phyloP scores from a whole-genome alignment of 2,113 vertebrate genomes.

The Holacanthus passer region DNA sequence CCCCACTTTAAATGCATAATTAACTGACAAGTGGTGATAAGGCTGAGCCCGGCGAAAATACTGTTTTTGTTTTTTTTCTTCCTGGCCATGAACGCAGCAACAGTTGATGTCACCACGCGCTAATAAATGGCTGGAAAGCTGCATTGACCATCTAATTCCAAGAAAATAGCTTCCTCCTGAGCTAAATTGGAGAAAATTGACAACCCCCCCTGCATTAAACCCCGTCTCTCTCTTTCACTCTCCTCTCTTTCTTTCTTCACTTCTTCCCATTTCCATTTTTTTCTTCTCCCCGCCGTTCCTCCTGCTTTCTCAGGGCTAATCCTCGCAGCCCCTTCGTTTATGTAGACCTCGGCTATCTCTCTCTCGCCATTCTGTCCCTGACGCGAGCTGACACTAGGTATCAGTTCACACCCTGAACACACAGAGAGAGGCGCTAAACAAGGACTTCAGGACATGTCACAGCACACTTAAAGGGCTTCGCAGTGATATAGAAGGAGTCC shows the following conservation, averaged over 20 bases:
- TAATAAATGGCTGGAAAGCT: slow-evolving; percentile 58
- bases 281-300: slow-evolving; percentile 40
- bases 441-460: slow-evolving; percentile 94
- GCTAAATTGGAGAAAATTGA: slow-evolving; percentile 60
- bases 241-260: slow-evolving; percentile 18
- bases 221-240: slow-evolving; percentile 8
- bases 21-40: slow-evolving; percentile 63
- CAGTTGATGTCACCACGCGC: slow-evolving; percentile 53
- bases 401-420: slow-evolving; percentile 94
- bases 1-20: slow-evolving; percentile 60
- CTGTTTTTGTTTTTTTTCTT: slow-evolving; percentile 34
- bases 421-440: slow-evolving; percentile 93
- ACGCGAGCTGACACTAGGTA: slow-evolving; percentile 91
- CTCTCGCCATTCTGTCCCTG: slow-evolving; percentile 81
- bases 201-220: slow-evolving; percentile 45
- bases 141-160: slow-evolving; percentile 63
- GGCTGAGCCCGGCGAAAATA: slow-evolving; percentile 44
- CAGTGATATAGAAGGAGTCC: slow-evolving; percentile 83
- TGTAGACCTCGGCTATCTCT: slow-evolving; percentile 57
- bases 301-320: slow-evolving; percentile 55
- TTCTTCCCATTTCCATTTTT: slow-evolving; percentile 41
- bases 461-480: slow-evolving; percentile 90
- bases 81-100: slow-evolving; percentile 45
- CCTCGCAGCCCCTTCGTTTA: slow-evolving; percentile 47
- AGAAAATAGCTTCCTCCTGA: slow-evolving; percentile 63